Evolutionary conservation across 2,888 invertebrate genomes (phyloP).

Genomic region (Eupithecia vulgata): DNA sequence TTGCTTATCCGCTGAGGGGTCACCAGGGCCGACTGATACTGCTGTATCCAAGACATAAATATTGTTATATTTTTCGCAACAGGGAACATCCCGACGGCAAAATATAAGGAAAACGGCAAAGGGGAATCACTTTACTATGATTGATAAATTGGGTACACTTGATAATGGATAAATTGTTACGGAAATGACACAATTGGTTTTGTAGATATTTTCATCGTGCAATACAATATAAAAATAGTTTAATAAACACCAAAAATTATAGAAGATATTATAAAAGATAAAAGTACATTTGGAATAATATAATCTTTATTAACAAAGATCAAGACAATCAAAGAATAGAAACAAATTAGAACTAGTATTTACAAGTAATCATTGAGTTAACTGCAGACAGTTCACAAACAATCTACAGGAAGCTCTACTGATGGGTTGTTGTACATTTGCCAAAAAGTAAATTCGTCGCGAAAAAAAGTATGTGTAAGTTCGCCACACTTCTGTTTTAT

Average conservation of each 20-base stretch:
- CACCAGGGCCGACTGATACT: conserved; percentile 78
- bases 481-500: no score
- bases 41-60: conserved; percentile 49
- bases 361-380: no score
- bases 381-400: no score
- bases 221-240: not conserved
- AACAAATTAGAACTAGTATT: no score
- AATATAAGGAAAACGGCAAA: conserved; percentile 31
- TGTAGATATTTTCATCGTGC: not conserved
- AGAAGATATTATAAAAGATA: not conserved
- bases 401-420: no score
- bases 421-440: no score
- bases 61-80: conserved; percentile 11
- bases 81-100: conserved; percentile 25
- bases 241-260: not conserved
- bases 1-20: conserved; percentile 76
- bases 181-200: not conserved
- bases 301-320: no score
- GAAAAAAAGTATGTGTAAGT: no score
- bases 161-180: not conserved
- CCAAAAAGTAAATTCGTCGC: no score
- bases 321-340: no score
- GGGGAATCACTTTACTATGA: conserved; percentile 10
- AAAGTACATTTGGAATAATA: not conserved
- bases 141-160: conserved; percentile 13